Evolutionary conservation across 2,113 vertebrate species (phyloP).

Genomic region (Rhombomys opimus): DNA sequence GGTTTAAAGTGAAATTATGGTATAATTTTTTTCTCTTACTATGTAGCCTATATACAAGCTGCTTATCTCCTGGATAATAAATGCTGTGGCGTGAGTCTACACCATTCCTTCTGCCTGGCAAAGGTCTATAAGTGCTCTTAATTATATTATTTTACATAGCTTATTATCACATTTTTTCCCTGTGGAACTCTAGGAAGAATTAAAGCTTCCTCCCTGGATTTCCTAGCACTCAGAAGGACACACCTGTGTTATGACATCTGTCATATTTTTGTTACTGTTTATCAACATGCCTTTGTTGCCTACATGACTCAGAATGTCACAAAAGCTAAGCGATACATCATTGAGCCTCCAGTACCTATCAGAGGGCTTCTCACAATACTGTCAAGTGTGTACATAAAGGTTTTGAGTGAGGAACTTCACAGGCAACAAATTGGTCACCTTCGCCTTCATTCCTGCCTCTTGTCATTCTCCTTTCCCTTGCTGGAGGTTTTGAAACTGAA

Average conservation of each 20-base stretch:
- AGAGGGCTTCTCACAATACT: neutral
- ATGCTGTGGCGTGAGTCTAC: neutral
- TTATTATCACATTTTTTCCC: neutral
- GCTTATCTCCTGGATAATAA: neutral
- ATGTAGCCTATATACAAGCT: neutral
- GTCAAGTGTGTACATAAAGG: neutral
- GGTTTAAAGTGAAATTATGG: neutral
- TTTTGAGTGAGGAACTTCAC: neutral
- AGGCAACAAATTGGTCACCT: neutral
- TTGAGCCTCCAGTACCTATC: neutral
- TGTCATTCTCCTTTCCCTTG: neutral
- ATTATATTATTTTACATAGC: neutral
- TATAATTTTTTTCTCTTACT: neutral
- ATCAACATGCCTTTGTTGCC: neutral
- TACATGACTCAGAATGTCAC: neutral
- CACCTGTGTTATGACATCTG: neutral
- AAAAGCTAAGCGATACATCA: neutral
- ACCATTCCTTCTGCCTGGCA: neutral
- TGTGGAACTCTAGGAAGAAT: neutral
- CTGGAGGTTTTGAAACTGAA: neutral
- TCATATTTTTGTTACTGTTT: neutral
- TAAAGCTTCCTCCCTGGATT: neutral
- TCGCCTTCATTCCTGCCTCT: neutral
- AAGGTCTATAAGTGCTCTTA: neutral
- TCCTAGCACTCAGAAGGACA: neutral